Base-by-base conservation (phyloP, 2,797 vertebrate species). In the Epinephelus coioides region DNA sequence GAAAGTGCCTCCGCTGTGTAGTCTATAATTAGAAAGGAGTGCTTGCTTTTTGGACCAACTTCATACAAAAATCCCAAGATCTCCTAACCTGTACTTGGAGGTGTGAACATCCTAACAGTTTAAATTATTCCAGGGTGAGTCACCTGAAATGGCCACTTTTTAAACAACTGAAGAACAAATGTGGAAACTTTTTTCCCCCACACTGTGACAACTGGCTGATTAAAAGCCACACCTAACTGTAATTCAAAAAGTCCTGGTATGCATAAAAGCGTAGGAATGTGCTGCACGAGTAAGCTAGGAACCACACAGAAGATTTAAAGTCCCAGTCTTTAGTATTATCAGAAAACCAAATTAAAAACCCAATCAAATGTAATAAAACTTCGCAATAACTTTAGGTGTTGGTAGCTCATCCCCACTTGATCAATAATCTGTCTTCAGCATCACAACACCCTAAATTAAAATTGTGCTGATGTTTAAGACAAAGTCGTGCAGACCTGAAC, bases 11-110 rank as follows among this genome's bases (percentile, higher is more conserved):
- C 55, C 59, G 21, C 65, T 61, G 61, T 61, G 54, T 5, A 27
- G 57, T 34, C 76, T 89, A 59, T 94, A 88, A 93, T 93, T 94
- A 95, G 46, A 66, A 71, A 86, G 65, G 63, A 87, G 88, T 38
- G 55, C 76, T 43, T 18, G 23, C 69, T 78, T 34, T 84, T 86
- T 91, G 79, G 79, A 89, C 67, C 49, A 67, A 79, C 91, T 86
- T 91, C 93, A 92, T 69, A 85, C 49, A 85, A 69, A 81, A 81
- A 69, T 49, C 50, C 71, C 38, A 9, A 67, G 55, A 65, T 71
- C 75, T 72, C 68, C 59, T 40, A 84, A 78, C 85, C 69, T 86
- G 75, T 85, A 76, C 40, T 84, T 84, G 82, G 61, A 78, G 47
- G 57, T 70, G 61, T 66, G 64, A 79, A 78, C 61, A 86, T 51